Percentiles rank a stretch among this genome's conserved stretches.
Evolutionary conservation across 2,888 invertebrate species (phyloP).

Genomic region (Phrixothrix hirtus): DNA sequence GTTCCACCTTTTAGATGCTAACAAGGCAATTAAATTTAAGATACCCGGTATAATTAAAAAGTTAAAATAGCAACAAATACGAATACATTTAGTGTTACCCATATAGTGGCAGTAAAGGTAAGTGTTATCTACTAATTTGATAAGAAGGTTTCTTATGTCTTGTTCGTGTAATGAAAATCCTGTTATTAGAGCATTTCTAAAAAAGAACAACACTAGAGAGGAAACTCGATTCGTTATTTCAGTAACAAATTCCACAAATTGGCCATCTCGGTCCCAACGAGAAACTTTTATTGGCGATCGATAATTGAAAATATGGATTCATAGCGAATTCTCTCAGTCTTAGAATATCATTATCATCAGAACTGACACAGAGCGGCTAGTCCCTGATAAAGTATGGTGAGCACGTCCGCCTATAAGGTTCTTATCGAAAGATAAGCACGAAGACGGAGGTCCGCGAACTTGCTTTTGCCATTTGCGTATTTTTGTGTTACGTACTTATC

Average conservation of each 20-base stretch:
- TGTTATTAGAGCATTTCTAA: too few species aligned
- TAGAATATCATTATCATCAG: conserved; percentile 27
- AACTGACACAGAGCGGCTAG: conserved; percentile 27
- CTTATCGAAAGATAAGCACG: conserved; percentile 30
- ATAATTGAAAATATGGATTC: conserved; percentile 29
- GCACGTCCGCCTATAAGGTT: conserved; percentile 28
- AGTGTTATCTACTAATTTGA: too few species aligned
- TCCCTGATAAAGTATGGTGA: conserved; percentile 22
- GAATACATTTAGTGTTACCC: too few species aligned
- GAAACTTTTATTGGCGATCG: conserved; percentile 14
- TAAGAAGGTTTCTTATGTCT: too few species aligned
- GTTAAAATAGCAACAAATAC: too few species aligned
- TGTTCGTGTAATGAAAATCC: too few species aligned
- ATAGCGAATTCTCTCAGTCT: conserved; percentile 19
- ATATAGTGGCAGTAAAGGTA: too few species aligned
- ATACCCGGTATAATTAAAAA: too few species aligned
- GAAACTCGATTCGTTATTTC: conserved; percentile 18
- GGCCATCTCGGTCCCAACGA: conserved; percentile 3
- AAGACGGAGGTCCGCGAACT: conserved; percentile 24
- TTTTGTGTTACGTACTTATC: conserved; percentile 8
- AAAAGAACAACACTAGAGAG: too few species aligned
- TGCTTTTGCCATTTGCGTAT: conserved; percentile 26
- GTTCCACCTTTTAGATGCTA: too few species aligned
- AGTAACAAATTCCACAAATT: conserved; percentile 17
- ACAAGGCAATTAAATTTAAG: too few species aligned